Evolutionary conservation across 23 tunicate genomes (phyloP).

Genomic region (Styela plicata): DNA sequence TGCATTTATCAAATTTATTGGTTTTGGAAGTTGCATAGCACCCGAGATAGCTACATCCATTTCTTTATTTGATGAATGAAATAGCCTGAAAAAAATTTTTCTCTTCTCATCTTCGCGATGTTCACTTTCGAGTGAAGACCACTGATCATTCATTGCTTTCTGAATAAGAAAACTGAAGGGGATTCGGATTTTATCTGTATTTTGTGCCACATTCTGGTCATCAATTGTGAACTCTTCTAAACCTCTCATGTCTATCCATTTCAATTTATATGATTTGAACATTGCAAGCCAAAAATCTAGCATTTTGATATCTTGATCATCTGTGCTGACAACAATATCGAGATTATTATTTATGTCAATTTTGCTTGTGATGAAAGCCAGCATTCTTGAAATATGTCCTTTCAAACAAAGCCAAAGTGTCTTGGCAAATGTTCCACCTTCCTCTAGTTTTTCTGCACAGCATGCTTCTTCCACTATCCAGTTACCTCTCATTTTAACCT

Average conservation of each 20-base stretch:
- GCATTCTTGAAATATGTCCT: slow-evolving; percentile 2
- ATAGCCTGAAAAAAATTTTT: neutral
- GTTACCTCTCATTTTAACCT: neutral
- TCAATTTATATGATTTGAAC: neutral
- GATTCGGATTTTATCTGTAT: neutral
- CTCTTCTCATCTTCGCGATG: neutral
- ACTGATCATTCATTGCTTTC: neutral
- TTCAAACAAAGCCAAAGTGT: slow-evolving; percentile 55
- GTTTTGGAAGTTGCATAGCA: neutral
- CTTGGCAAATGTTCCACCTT: slow-evolving; percentile 66
- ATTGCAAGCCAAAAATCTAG: slow-evolving; percentile 9
- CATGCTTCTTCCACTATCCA: slow-evolving; percentile 50
- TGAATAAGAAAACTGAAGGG: slow-evolving; percentile 12
- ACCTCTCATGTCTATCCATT: slow-evolving; percentile 13
- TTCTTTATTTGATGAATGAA: neutral
- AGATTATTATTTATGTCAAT: slow-evolving; percentile 59
- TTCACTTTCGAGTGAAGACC: neutral
- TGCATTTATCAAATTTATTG: neutral
- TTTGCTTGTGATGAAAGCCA: slow-evolving; percentile 45
- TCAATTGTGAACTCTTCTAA: slow-evolving; percentile 13
- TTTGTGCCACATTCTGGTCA: neutral
- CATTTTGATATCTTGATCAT: neutral
- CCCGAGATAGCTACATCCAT: neutral
- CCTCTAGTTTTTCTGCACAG: slow-evolving; percentile 31
- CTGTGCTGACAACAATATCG: slow-evolving; percentile 16